Evolutionary conservation across 2,888 invertebrate species (phyloP), one percentile per base, ranked within the genome.

Genomic region (Tolmerus cingulatus): DNA sequence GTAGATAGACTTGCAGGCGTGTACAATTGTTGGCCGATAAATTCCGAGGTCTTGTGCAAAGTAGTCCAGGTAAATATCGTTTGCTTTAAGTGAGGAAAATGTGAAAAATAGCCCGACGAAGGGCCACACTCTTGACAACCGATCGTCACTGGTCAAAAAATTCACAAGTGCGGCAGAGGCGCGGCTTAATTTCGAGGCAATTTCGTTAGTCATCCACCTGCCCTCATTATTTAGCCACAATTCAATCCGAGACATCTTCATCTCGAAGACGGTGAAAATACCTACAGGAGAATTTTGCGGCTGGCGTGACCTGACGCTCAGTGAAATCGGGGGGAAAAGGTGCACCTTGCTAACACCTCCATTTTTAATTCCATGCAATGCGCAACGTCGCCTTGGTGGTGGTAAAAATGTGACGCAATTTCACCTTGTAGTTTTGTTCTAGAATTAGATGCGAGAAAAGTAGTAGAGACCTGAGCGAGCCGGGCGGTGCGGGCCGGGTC

Each of bases 331-430:
- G 66, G 43, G 19, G 57, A 84, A 46, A 51, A 37, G 37, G 66
- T 55, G 46, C 81, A 81, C 81, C 27, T 55, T 78, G 37, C 23
- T 78, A 40, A 77, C 78, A 81, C 86, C 86, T 46, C 76, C 86
- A 86, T 86, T 74, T 86, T 86, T 86, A 74, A 86, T 74, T 86
- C 30, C 86, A 86, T 86, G 23, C 51, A 46, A n/a, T 86, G 74
- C 86, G 86, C 86, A 86, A 51, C 23, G 74, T 46, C 66, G 74
- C 37, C 40, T 76, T 76, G 76, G 74, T 86, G 23, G 86, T 86
- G 46, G 76, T 86, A 74, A 74, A 74, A 74, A 74, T 46, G 86
- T 86, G 86, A 86, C 86, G 86, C 86, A 86, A 86, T 86, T 86
- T 74, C 74, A 84, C 37, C 57, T 84, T 66, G 84, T 57, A 55